Evolutionary conservation across 37 sponge, comb jelly and placozoan genomes (phyloP).

Genomic region (Haliclona indistincta): DNA sequence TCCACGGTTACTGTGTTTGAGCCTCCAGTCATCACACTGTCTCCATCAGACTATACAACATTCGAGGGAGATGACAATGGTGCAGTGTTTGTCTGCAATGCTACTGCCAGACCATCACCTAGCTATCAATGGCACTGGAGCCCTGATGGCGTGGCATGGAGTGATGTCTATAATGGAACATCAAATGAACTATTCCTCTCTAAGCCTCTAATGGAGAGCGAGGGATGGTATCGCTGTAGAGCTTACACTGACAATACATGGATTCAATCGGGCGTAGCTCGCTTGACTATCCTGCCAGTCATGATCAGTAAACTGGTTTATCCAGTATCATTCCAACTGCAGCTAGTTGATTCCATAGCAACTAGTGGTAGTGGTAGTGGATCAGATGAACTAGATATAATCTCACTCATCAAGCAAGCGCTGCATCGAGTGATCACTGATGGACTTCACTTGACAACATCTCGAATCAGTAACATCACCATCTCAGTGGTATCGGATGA

Average conservation of each 20-base stretch:
- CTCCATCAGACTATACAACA: neutral
- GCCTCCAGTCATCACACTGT: constrained; percentile 7
- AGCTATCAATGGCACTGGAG: constrained; percentile 43
- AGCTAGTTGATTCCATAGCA: neutral
- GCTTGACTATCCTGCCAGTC: constrained; percentile 16
- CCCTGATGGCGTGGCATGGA: neutral
- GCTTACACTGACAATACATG: constrained; percentile 6
- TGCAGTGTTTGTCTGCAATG: constrained; percentile 32
- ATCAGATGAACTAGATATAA: neutral
- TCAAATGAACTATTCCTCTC: constrained; percentile 26
- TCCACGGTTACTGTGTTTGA: constrained; percentile 19
- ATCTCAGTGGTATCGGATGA: neutral
- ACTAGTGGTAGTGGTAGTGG: constrained; percentile 2
- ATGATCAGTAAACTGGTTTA: constrained; percentile 12
- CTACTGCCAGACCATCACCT: constrained; percentile 22
- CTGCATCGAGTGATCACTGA: neutral
- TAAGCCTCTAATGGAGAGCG: constrained; percentile 4
- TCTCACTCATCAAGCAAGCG: neutral
- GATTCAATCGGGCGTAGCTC: constrained; percentile 10
- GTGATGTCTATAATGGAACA: neutral
- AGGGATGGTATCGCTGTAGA: constrained; percentile 48
- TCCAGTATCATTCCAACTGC: neutral
- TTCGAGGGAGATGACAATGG: constrained; percentile 29
- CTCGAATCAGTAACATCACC: neutral
- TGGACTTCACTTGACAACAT: neutral